Evolutionary conservation across 2,797 vertebrate species (phyloP), one percentile per base, ranked within the genome.

Genomic region (Agapornis canus): DNA sequence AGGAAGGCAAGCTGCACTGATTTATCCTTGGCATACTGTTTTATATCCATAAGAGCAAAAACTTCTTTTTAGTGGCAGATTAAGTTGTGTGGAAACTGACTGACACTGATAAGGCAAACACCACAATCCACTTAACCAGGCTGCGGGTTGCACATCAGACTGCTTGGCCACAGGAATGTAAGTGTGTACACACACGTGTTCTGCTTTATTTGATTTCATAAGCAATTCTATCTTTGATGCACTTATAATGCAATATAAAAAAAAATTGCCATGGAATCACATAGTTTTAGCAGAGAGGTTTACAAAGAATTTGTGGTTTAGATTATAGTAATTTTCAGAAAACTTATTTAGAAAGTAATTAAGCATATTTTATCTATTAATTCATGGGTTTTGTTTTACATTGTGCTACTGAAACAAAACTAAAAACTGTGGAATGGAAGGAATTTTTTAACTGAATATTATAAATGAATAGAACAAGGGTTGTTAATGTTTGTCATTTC

Each of bases 41-140:
- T 91, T 66, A 90, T 72, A 90, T 5, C 45, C 21, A 11, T 47
- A 80, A 90, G 52, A 88, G 80, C 51, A 92, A 96, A 91, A 79
- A 37, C 37, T 87, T 82, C 73, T 82, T 88, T 91, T 92, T 86
- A 89, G 70, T 59, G 86, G 65, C 73, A 92, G 91, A 92, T 94
- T 89, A 95, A 96, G 96, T 95, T 85, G 92, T 68, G 91, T 91
- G 94, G 94, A 97, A 96, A 95, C 65, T 87, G 86, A 92, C 86
- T 90, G 91, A 95, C 92, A 89, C n/a, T 71, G 87, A 90, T 90
- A 94, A 86, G 70, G 70, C 63, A 92, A 89, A 94, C 79, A 79
- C 59, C 8, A 32, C 70, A 64, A 66, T 57, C 69, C 1, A 1
- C 87, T 91, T 96, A 96, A 94, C 92, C 66, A 94, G 80, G 52